Evolutionary conservation across 1,140 invertebrate species (phyloP).

Genomic region (Pseudomyrmex dendroicus): DNA sequence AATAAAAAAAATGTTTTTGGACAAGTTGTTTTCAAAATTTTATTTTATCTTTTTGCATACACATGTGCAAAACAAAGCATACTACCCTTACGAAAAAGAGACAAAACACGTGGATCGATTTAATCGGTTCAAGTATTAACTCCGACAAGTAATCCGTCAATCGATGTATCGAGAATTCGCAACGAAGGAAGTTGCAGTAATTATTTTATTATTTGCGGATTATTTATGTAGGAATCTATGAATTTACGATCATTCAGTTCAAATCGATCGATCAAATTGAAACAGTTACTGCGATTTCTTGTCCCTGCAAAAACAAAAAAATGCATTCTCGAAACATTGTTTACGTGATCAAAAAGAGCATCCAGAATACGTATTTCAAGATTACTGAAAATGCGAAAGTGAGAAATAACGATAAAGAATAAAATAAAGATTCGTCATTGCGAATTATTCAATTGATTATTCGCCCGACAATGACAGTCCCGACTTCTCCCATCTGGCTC

Average conservation of each 20-base stretch:
- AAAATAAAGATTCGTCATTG: no score
- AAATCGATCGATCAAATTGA: no score
- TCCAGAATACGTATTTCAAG: not conserved
- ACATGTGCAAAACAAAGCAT: not conserved
- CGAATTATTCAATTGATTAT: no score
- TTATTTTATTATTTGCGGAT: no score
- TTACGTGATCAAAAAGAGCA: not conserved
- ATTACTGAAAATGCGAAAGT: no score
- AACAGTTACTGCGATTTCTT: constrained; percentile 1
- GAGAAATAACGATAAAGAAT: no score
- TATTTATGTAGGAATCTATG: no score
- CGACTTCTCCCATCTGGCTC: no score
- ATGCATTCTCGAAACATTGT: constrained; percentile 27
- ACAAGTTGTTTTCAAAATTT: constrained; percentile 34
- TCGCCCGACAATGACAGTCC: no score
- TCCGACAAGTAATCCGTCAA: not conserved
- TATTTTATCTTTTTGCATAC: constrained; percentile 22
- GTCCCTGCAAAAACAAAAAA: no score
- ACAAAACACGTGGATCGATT: not conserved
- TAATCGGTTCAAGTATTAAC: not conserved
- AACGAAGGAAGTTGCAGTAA: constrained; percentile 2
- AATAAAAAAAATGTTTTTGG: constrained; percentile 28
- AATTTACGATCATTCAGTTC: no score
- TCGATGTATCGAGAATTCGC: not conserved
- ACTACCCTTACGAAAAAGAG: not conserved